Evolutionary conservation across 2,113 vertebrate genomes (phyloP).

Genomic region (Setophaga kirtlandii): DNA sequence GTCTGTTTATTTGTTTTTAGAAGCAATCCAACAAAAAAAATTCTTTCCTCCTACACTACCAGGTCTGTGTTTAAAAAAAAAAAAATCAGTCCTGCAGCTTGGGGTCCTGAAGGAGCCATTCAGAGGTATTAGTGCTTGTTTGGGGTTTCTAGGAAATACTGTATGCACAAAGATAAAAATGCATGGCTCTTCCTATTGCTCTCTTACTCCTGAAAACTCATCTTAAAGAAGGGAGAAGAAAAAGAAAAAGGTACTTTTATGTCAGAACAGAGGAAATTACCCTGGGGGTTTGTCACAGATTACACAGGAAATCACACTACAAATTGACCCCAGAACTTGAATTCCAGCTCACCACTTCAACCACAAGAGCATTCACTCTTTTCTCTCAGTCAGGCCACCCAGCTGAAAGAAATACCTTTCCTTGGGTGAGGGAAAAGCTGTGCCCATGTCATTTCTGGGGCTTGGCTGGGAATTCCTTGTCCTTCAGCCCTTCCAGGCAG

Average conservation of each 20-base stretch:
- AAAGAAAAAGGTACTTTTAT: background rate
- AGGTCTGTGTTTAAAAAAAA: background rate
- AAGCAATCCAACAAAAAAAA: background rate
- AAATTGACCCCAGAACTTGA: background rate
- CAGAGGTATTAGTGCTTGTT: background rate
- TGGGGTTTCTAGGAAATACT: background rate
- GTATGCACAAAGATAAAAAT: background rate
- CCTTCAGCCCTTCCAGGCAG: background rate
- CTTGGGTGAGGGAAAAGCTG: background rate
- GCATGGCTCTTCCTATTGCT: background rate
- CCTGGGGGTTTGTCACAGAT: background rate
- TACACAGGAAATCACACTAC: conserved; percentile 17
- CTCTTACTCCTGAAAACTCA: background rate
- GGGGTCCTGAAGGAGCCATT: background rate
- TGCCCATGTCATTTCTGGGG: fast-evolving
- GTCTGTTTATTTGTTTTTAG: background rate
- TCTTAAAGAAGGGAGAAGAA: background rate
- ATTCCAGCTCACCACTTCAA: background rate
- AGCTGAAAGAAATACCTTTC: background rate
- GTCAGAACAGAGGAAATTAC: background rate
- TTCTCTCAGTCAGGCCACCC: background rate
- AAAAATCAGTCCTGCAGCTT: background rate
- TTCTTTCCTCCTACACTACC: background rate
- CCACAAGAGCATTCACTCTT: background rate
- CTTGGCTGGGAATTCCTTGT: background rate